A percentile compares a stretch with the other conserved stretches of the same genome.
Conservation (phyloP, 1,140 invertebrate species). For the Drosophila virilis region DNA sequence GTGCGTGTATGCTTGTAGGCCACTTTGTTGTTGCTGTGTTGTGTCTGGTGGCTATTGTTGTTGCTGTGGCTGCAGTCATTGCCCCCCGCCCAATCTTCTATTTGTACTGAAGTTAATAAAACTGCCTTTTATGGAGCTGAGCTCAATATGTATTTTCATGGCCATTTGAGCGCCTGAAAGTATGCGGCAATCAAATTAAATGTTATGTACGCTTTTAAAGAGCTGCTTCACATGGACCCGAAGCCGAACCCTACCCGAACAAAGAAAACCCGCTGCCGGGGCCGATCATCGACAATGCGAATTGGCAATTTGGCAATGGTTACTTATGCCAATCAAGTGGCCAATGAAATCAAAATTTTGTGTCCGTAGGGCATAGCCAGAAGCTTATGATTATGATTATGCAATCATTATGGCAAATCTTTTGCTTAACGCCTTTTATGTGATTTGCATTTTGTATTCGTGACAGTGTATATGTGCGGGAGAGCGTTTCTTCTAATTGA, state of each 20-base stretch:
- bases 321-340: slow-evolving; percentile 56
- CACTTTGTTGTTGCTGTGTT: slow-evolving; percentile 63
- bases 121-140: slow-evolving; percentile 73
- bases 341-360: slow-evolving; percentile 55
- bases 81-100: slow-evolving; percentile 25
- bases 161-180: slow-evolving; percentile 73
- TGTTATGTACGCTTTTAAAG: slow-evolving; percentile 76
- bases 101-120: slow-evolving; percentile 79
- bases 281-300: slow-evolving; percentile 43
- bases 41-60: slow-evolving; percentile 33
- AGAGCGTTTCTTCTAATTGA: slow-evolving; percentile 62
- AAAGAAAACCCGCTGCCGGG: slow-evolving; percentile 1
- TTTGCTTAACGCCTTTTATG: slow-evolving; percentile 34
- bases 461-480: neutral
- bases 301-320: slow-evolving; percentile 49
- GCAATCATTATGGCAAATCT: slow-evolving; percentile 66
- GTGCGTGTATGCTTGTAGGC: slow-evolving; percentile 68
- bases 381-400: slow-evolving; percentile 65
- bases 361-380: slow-evolving; percentile 35
- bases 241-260: neutral
- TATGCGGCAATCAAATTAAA: slow-evolving; percentile 81
- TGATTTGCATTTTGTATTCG: slow-evolving; percentile 60
- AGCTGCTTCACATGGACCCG: slow-evolving; percentile 16
- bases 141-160: slow-evolving; percentile 80
- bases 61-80: slow-evolving; percentile 35